Evolutionary conservation across 2,888 invertebrate species (phyloP).

Genomic region (Drosophila flavopinicola): DNA sequence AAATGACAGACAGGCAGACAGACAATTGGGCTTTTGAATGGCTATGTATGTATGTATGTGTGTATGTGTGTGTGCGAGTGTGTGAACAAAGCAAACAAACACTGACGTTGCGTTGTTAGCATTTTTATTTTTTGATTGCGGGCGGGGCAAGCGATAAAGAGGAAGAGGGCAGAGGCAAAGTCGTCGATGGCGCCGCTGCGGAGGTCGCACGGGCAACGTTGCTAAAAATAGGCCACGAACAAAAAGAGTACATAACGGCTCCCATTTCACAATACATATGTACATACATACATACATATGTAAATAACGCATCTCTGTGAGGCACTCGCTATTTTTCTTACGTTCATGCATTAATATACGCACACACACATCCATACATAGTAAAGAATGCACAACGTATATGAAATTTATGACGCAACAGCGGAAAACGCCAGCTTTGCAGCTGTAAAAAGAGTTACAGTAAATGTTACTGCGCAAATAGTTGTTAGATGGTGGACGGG

Average conservation of each 20-base stretch:
- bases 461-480: conserved; percentile 73
- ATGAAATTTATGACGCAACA: conserved; percentile 63
- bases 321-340: conserved; percentile 19
- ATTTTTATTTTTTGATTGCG: conserved; percentile 40
- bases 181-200: conserved; percentile 43
- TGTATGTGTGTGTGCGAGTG: conserved; percentile 3
- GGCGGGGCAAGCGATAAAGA: conserved; percentile 16
- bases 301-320: conserved; percentile 42
- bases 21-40: conserved; percentile 41
- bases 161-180: conserved; percentile 3
- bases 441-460: conserved; percentile 35
- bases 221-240: conserved; percentile 76
- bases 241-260: conserved; percentile 49
- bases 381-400: conserved; percentile 22
- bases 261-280: conserved; percentile 39
- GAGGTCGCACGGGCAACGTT: conserved; percentile 49
- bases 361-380: not conserved
- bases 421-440: conserved; percentile 49
- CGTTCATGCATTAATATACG: not conserved
- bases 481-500: conserved; percentile 24
- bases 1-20: conserved; percentile 45
- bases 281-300: conserved; percentile 13
- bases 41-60: not conserved
- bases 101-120: conserved; percentile 40
- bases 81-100: conserved; percentile 47